Evolutionary conservation across 1,140 invertebrate species (phyloP).

Genomic region (Danaus plexippus): DNA sequence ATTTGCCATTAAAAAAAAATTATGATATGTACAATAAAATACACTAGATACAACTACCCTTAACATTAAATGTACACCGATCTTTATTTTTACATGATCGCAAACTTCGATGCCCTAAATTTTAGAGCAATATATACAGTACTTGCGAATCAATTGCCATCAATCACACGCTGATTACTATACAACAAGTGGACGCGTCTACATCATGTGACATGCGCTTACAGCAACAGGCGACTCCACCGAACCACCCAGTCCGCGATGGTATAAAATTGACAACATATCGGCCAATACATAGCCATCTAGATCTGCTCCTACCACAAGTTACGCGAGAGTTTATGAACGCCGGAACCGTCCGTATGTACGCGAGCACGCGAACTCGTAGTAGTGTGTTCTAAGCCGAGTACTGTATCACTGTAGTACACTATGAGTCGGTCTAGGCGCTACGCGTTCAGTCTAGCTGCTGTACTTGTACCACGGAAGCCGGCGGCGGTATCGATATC

Average conservation of each 20-base stretch:
- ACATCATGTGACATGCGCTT: too few species aligned
- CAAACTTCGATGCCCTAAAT: conserved; percentile 48
- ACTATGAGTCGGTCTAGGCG: conserved; percentile 24
- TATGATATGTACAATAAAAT: conserved; percentile 63
- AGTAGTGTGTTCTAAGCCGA: too few species aligned
- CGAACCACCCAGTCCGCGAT: too few species aligned
- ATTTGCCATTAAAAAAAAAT: conserved; percentile 42
- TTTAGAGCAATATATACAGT: conserved; percentile 42
- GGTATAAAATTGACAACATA: too few species aligned
- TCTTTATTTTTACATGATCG: conserved; percentile 51
- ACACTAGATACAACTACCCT: conserved; percentile 27
- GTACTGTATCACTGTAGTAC: conserved; percentile 25
- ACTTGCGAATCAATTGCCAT: conserved; percentile 12
- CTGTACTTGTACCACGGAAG: conserved; percentile 56
- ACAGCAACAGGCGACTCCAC: too few species aligned
- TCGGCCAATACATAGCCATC: too few species aligned
- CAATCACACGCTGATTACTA: too few species aligned
- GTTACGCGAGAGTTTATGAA: too few species aligned
- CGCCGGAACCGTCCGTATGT: too few species aligned
- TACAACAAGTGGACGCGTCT: too few species aligned
- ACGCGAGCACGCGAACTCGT: too few species aligned
- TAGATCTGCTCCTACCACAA: too few species aligned
- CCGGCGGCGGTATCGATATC: conserved; percentile 50
- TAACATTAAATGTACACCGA: conserved; percentile 44
- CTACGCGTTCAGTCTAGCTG: conserved; percentile 44